These are phyloP conservation scores for Neogobius melanostomus DNA, from an alignment of 2,113 vertebrate genomes.

Conservation along the genomic window DNA sequence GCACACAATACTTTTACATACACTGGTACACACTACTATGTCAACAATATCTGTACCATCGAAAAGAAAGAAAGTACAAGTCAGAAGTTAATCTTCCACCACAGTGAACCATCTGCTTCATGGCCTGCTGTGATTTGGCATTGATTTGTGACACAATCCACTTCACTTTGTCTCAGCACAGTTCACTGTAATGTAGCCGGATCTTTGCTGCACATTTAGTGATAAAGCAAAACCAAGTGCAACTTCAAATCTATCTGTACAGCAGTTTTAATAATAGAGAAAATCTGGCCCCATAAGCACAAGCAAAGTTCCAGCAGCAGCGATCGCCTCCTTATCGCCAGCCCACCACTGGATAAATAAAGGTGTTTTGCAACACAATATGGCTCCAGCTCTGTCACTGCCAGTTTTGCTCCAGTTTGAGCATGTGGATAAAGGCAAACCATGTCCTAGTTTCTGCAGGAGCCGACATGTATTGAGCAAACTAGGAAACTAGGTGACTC, in stretches of 20 bases:
- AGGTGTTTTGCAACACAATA: constrained; percentile 46
- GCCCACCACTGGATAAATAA: constrained; percentile 25
- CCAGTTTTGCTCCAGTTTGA: constrained; percentile 57
- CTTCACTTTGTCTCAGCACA: no score
- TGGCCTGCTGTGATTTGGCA: no score
- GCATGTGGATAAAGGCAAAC: constrained; percentile 60
- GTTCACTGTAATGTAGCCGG: no score
- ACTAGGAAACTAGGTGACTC: constrained; percentile 57
- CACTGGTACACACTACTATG: not conserved
- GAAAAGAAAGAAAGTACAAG: not conserved
- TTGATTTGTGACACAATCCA: no score
- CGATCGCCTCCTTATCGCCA: constrained; percentile 37
- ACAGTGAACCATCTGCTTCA: no score
- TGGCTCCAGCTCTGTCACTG: constrained; percentile 51
- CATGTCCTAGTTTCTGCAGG: constrained; percentile 65
- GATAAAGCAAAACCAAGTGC: not conserved
- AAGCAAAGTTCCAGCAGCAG: constrained; percentile 26
- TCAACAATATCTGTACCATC: not conserved
- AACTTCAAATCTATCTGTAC: no score
- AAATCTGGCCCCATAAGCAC: not conserved
- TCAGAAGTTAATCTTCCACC: not conserved
- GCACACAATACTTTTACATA: not conserved
- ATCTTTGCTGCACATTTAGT: no score
- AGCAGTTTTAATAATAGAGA: not conserved
- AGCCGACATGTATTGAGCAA: constrained; percentile 40